These are phyloP conservation scores for Opisthocomus hoazin DNA, from an alignment of 2,113 vertebrate genomes.

Conservation along the genomic window DNA sequence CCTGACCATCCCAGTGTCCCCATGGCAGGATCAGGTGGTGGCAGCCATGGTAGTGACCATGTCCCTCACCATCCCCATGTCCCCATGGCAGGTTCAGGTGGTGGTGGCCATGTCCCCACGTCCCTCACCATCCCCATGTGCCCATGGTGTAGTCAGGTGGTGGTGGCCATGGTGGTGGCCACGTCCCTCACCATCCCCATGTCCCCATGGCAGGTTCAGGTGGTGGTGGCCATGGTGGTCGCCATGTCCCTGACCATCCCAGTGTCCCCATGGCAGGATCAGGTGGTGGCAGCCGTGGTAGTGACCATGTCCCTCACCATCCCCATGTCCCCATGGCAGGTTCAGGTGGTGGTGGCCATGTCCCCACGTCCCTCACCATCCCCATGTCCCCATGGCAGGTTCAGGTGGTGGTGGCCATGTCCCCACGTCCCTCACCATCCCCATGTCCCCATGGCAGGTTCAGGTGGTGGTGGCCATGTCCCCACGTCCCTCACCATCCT, in stretches of 20 bases:
- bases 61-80: background rate
- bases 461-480: conserved; percentile 65
- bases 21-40: background rate
- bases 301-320: background rate
- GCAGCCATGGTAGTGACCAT: background rate
- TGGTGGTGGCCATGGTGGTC: conserved; percentile 61
- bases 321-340: too few species aligned
- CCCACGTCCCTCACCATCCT: too few species aligned
- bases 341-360: too few species aligned
- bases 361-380: too few species aligned
- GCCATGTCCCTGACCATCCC: background rate
- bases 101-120: conserved; percentile 46
- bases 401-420: background rate
- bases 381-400: too few species aligned
- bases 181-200: background rate
- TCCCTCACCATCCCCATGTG: too few species aligned
- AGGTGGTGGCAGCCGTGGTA: too few species aligned
- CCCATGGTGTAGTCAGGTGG: too few species aligned
- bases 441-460: conserved; percentile 63
- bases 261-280: too few species aligned
- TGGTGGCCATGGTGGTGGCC: too few species aligned
- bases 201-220: conserved; percentile 65
- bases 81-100: conserved; percentile 71
- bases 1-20: background rate
- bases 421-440: background rate